A percentile compares a stretch with the other conserved stretches of the same genome.
Evolutionary conservation across 2,797 vertebrate species (phyloP).

Genomic region (Protonibea diacanthus): DNA sequence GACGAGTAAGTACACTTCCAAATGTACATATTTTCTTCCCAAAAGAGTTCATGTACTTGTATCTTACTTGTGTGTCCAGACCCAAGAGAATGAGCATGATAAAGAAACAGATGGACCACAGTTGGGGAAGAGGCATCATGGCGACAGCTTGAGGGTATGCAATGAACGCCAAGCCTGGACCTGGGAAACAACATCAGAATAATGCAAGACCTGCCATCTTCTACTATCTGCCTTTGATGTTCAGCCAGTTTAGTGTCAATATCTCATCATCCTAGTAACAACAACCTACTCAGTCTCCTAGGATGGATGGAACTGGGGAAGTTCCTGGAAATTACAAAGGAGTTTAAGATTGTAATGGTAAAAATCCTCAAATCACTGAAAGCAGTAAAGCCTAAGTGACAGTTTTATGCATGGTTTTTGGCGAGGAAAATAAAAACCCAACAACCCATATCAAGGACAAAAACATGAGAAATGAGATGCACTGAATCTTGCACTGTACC

Average conservation of each 20-base stretch:
- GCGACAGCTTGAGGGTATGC: slow-evolving; percentile 92
- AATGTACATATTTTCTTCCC: background rate
- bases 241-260: background rate
- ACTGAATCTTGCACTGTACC: background rate
- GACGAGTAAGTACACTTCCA: background rate
- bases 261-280: background rate
- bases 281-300: background rate
- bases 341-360: too few relatives aligned
- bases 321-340: background rate
- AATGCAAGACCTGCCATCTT: background rate
- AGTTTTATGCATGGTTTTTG: background rate
- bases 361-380: background rate
- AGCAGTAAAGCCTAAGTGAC: background rate
- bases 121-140: slow-evolving; percentile 92
- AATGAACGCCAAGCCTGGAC: slow-evolving; percentile 95
- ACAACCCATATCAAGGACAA: background rate
- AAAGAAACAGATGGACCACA: slow-evolving; percentile 95
- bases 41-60: background rate
- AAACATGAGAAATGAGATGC: background rate
- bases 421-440: background rate
- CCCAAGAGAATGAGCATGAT: slow-evolving; percentile 93
- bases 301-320: background rate
- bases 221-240: background rate
- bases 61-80: slow-evolving; percentile 91
- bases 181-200: slow-evolving; percentile 71